phyloP scores from a whole-genome alignment of 2,797 vertebrate genomes.

The Rhinatrema bivittatum region DNA sequence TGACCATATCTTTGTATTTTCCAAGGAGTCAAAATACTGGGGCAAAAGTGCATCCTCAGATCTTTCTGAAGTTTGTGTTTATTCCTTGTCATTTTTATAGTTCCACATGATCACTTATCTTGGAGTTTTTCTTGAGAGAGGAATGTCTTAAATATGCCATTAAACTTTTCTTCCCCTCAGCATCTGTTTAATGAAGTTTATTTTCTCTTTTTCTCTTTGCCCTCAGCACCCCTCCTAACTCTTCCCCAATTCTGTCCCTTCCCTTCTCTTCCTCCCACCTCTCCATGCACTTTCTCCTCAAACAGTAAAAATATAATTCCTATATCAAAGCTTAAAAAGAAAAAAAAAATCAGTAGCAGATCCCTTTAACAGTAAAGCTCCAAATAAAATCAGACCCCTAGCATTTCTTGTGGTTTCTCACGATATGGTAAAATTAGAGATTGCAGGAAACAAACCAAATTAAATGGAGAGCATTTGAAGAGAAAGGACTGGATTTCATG shows the following conservation, averaged over 20 bases:
- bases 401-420: slow-evolving; percentile 61
- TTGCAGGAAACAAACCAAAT: slow-evolving; percentile 76
- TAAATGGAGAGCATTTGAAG: slow-evolving; percentile 71
- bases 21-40: no score
- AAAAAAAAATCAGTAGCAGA: slow-evolving; percentile 48
- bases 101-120: slow-evolving; percentile 27
- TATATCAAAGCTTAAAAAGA: slow-evolving; percentile 2
- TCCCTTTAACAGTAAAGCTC: slow-evolving; percentile 50
- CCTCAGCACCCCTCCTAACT: background rate
- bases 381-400: slow-evolving; percentile 57
- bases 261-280: background rate
- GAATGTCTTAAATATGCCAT: slow-evolving; percentile 14
- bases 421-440: slow-evolving; percentile 77
- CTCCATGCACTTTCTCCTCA: background rate
- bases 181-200: slow-evolving; percentile 6
- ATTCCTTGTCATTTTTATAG: background rate
- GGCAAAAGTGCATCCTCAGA: no score
- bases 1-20: no score
- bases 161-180: slow-evolving; percentile 24
- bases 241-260: no score
- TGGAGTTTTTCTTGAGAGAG: slow-evolving; percentile 29
- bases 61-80: background rate
- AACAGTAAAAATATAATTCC: background rate
- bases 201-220: slow-evolving; percentile 15
- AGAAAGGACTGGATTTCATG: slow-evolving; percentile 58